A percentile compares a stretch with the other conserved stretches of the same genome.
These are phyloP conservation scores for Pentalonia nigronervosa DNA, from an alignment of 1,140 invertebrate genomes.

Conservation along the genomic window DNA sequence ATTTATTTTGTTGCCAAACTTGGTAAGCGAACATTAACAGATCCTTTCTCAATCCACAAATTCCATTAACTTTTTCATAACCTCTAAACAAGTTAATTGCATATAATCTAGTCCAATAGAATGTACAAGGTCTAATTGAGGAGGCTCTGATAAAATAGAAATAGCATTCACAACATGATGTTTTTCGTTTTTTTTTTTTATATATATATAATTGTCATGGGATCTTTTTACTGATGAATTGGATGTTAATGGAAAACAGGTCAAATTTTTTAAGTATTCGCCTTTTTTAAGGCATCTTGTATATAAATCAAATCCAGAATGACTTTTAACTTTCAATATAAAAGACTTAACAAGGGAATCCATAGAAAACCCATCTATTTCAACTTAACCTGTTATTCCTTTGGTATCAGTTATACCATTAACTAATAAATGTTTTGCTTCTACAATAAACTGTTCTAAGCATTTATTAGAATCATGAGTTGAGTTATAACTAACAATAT, in stretches of 20 bases:
- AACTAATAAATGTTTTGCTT: neutral
- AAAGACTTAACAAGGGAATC: neutral
- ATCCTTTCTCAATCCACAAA: neutral
- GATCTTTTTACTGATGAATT: neutral
- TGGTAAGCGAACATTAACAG: neutral
- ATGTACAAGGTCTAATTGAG: neutral
- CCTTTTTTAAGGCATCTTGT: neutral
- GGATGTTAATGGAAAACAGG: neutral
- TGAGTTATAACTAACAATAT: too few species aligned
- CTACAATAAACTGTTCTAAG: neutral
- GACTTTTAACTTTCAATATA: neutral
- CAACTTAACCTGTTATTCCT: neutral
- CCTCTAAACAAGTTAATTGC: neutral
- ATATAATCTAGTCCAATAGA: neutral
- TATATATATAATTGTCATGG: neutral
- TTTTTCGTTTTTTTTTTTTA: neutral
- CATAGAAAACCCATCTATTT: neutral
- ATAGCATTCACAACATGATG: neutral
- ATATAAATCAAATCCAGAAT: neutral
- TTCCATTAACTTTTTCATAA: neutral
- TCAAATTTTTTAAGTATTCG: neutral
- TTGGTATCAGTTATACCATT: neutral
- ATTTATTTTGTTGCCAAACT: neutral
- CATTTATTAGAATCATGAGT: neutral
- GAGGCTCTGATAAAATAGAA: neutral